Evolutionary conservation across 2,113 vertebrate genomes (phyloP).

Genomic region (Aegithalos caudatus): DNA sequence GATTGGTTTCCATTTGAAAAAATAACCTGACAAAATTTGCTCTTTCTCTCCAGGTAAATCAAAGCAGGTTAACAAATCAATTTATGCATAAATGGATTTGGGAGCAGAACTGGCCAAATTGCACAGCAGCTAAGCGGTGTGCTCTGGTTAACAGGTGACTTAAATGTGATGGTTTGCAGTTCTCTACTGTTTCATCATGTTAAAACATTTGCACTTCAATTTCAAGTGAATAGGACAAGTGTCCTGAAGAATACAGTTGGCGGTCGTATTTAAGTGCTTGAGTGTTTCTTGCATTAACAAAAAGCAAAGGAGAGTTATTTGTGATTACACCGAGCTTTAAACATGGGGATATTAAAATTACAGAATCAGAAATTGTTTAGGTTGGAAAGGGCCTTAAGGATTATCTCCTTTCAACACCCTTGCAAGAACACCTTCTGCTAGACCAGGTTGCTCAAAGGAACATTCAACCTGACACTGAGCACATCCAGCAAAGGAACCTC

Average conservation of each 20-base stretch:
- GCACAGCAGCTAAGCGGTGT: conserved; percentile 46
- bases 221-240: not conserved
- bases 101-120: conserved; percentile 72
- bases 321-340: not conserved
- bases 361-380: not conserved
- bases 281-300: not conserved
- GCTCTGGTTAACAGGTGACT: conserved; percentile 69
- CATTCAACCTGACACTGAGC: too few species aligned
- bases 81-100: conserved; percentile 74
- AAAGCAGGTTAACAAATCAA: conserved; percentile 52
- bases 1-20: not conserved
- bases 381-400: not conserved
- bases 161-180: conserved; percentile 55
- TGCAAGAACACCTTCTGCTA: not conserved
- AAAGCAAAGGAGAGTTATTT: not conserved
- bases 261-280: not conserved
- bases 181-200: conserved; percentile 10
- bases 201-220: not conserved
- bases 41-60: not conserved
- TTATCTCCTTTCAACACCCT: not conserved
- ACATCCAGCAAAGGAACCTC: not conserved
- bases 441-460: not conserved
- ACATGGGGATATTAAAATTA: not conserved
- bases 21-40: not conserved
- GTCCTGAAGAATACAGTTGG: not conserved